phyloP scores from a whole-genome alignment of 2,797 vertebrate species.

The Scarus forsteni region DNA sequence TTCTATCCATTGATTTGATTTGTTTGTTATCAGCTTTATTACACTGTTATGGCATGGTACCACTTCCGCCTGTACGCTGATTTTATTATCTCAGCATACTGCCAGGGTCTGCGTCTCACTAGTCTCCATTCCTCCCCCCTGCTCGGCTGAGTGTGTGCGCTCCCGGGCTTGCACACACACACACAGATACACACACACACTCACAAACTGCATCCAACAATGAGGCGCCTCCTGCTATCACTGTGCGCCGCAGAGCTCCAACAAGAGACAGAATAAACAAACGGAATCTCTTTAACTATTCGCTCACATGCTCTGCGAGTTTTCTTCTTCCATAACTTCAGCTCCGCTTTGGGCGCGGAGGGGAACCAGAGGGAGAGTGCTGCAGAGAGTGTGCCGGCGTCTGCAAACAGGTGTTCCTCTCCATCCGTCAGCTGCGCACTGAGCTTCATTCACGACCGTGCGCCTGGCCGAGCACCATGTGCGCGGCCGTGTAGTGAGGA shows the following conservation, averaged over 20 bases:
- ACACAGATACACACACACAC: neutral
- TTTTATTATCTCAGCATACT: slow-evolving; percentile 9
- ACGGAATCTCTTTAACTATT: slow-evolving; percentile 29
- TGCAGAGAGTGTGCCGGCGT: slow-evolving; percentile 28
- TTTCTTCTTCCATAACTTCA: slow-evolving; percentile 10
- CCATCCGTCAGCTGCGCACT: slow-evolving; percentile 47
- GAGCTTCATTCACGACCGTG: slow-evolving; percentile 43
- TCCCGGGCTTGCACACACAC: slow-evolving; percentile 17
- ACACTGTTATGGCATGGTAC: neutral
- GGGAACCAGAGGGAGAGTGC: slow-evolving; percentile 21
- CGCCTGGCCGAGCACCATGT: slow-evolving; percentile 37
- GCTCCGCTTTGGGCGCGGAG: slow-evolving; percentile 20
- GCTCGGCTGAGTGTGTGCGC: slow-evolving; percentile 47
- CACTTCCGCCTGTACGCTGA: slow-evolving; percentile 16
- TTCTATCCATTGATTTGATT: too few relatives aligned
- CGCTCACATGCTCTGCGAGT: slow-evolving; percentile 2
- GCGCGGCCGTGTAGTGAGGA: slow-evolving; percentile 47
- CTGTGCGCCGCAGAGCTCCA: slow-evolving; percentile 25
- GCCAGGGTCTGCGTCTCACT: slow-evolving; percentile 28
- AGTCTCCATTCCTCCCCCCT: slow-evolving; percentile 31
- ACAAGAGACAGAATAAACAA: slow-evolving; percentile 29
- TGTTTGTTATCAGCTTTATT: too few relatives aligned
- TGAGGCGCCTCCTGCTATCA: slow-evolving; percentile 43
- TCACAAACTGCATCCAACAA: slow-evolving; percentile 59
- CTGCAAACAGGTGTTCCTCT: slow-evolving; percentile 82